Evolutionary conservation across 2,113 vertebrate species (phyloP).

Genomic region (Istiophorus platypterus): DNA sequence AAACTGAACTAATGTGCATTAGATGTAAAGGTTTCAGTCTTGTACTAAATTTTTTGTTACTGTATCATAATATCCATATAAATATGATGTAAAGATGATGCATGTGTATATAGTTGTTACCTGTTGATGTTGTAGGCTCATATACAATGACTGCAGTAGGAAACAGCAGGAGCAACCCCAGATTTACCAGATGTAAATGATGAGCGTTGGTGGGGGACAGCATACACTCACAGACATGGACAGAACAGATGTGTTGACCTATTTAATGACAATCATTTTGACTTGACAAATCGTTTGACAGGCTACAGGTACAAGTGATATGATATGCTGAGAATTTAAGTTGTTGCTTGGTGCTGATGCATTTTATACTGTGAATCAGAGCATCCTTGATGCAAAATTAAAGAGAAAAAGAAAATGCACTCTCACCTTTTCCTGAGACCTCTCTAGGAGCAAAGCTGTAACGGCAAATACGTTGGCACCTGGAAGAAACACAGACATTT

Average conservation of each 20-base stretch:
- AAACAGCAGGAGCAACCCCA: slow-evolving; percentile 55
- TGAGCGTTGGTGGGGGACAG: slow-evolving; percentile 33
- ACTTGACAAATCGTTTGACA: not conserved
- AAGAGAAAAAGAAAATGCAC: not conserved
- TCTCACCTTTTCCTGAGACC: slow-evolving; percentile 64
- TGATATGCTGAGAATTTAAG: too few species aligned
- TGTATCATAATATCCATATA: not conserved
- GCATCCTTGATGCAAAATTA: too few species aligned
- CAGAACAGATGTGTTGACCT: not conserved
- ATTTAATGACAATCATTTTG: not conserved
- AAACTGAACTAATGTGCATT: too few species aligned
- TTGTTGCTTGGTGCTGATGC: too few species aligned
- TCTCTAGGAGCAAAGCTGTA: slow-evolving; percentile 65
- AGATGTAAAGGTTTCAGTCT: too few species aligned
- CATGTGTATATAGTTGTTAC: slow-evolving; percentile 27
- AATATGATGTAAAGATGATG: not conserved
- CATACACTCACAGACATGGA: slow-evolving; percentile 20
- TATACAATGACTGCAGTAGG: slow-evolving; percentile 55
- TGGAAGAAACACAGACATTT: slow-evolving; percentile 44
- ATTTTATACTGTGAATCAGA: too few species aligned
- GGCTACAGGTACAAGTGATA: not conserved
- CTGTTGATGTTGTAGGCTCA: slow-evolving; percentile 57
- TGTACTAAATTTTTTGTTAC: too few species aligned
- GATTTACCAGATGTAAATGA: slow-evolving; percentile 60
- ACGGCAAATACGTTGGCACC: slow-evolving; percentile 70